Base-by-base conservation (phyloP, 2,888 invertebrate species). In the Luffia ferchaultella region DNA sequence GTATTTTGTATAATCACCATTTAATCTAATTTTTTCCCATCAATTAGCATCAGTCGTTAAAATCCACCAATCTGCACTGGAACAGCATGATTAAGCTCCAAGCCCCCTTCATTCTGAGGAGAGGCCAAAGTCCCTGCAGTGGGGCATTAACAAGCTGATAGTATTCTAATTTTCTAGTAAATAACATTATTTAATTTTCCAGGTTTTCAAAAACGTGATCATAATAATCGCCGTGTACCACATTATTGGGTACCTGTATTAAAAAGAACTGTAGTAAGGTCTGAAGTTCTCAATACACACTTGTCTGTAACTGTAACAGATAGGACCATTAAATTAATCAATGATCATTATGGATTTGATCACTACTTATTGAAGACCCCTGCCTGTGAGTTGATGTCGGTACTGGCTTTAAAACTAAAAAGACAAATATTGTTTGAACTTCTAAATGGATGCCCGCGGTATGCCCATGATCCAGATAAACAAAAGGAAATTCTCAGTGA, bases 311-410 rank as follows among this genome's bases (percentile, higher is more conserved):
- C 90, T 2, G 90, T 97, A 0, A 99, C 99, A 5, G 87, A 90
- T 51, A 86, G 97, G 59, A 90, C 97, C 0, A 85, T 97, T 50
- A 84, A 88, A 58, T 85, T 96, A 56, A 96, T 99, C 57, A 93
- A 98, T 76, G 89, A 95, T 57, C 88, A 93, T 65, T 92, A 91
- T 78, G 98, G 99, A 7, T 93, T 99, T 63, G 99, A 99, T 79
- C 90, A 93, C 71, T 99, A 99, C 76, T 83, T 99, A 62, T 85
- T 99, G 18, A 92, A 96, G 90, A 96, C 96, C 12, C 90, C 91
- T 54, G 96, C 98, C 12, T 93, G 95, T 70, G 97, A 99, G 76
- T 82, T 99, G 51, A 89, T 89, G 60, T 97, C 97, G 0, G 77
- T 89, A 63, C 75, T 99, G 58, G 96, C 96, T 1, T 76, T 97